Base-by-base conservation (phyloP, 2,888 invertebrate species). In the Dusona sp. region DNA sequence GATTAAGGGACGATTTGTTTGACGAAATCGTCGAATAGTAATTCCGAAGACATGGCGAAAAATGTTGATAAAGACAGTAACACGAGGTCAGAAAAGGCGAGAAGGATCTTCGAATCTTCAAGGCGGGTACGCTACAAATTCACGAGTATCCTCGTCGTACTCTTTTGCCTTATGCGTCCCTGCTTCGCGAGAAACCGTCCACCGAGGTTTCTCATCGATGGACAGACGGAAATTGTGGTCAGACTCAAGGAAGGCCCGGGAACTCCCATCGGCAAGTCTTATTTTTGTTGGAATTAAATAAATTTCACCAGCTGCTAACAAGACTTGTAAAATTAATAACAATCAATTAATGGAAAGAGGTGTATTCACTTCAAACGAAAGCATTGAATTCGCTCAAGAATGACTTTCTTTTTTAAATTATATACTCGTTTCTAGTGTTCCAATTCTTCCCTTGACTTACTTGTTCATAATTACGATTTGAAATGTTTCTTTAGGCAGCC, bases 201-300 rank as follows among this genome's bases (percentile, higher is more conserved):
- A 68, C 98, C 98, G n/a, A 96, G 97, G 87, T 98, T 98, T 94
- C 95, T 98, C 83, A 97, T 97, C 93, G 97, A 98, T 92, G 98
- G 97, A 86, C 98, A 98, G 94, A 97, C 98, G 89, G 98, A 98
- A 95, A 98, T 98, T 91, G 98, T 98, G 88, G 95, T 98, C 91
- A 96, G 98, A 93, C 95, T 98, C 92, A 98, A 98, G 94, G 98
- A 98, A 95, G 98, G 98, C 75, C 95, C 96, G 79, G 98, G 98
- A 91, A 98, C 98, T 64, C 97, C 97, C 89, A 96, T 97, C 89
- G 98, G 98, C 98, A 95, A 96, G 97, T 95, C 88, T 19, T 7
- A 13, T 78, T n/a, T 51, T 13, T 36, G 11, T 57, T 6, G 0
- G 9, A 45, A 13, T 48, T 22, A 38, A 67, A 54, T 16, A 13